These are phyloP conservation scores for Amphiprion percula DNA, from an alignment of 2,113 vertebrate genomes.

Conservation along the genomic window DNA sequence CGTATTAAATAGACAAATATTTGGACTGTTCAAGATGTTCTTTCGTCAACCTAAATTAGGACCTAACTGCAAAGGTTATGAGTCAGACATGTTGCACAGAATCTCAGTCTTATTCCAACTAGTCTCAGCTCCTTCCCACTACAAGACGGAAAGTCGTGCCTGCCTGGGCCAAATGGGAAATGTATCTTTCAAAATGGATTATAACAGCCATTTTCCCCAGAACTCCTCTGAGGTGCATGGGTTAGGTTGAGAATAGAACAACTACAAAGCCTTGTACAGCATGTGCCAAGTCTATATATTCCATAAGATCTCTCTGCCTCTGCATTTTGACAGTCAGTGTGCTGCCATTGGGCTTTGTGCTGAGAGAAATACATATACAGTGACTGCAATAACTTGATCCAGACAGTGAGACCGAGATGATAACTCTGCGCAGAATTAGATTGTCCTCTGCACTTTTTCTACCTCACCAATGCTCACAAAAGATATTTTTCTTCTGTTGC, in stretches of 20 bases:
- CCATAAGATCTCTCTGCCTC: constrained; percentile 63
- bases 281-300: constrained; percentile 67
- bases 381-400: constrained; percentile 58
- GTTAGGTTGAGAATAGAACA: constrained; percentile 59
- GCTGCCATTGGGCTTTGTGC: constrained; percentile 67
- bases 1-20: constrained; percentile 14
- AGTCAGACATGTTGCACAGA: constrained; percentile 58
- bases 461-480: constrained; percentile 20
- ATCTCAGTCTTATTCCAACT: constrained; percentile 53
- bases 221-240: constrained; percentile 64
- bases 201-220: constrained; percentile 66
- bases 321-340: constrained; percentile 63
- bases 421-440: constrained; percentile 60
- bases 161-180: constrained; percentile 66
- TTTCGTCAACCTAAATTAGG: constrained; percentile 54
- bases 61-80: constrained; percentile 49
- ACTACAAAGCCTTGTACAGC: constrained; percentile 65
- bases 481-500: constrained; percentile 26
- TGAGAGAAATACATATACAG: constrained; percentile 43
- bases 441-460: constrained; percentile 50
- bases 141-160: constrained; percentile 48
- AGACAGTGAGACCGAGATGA: constrained; percentile 47
- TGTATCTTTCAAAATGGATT: constrained; percentile 81
- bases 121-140: constrained; percentile 52
- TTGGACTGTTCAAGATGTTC: constrained; percentile 25